These are phyloP conservation scores for Dipodomys merriami DNA, from an alignment of 2,113 vertebrate genomes.

Conservation along the genomic window DNA sequence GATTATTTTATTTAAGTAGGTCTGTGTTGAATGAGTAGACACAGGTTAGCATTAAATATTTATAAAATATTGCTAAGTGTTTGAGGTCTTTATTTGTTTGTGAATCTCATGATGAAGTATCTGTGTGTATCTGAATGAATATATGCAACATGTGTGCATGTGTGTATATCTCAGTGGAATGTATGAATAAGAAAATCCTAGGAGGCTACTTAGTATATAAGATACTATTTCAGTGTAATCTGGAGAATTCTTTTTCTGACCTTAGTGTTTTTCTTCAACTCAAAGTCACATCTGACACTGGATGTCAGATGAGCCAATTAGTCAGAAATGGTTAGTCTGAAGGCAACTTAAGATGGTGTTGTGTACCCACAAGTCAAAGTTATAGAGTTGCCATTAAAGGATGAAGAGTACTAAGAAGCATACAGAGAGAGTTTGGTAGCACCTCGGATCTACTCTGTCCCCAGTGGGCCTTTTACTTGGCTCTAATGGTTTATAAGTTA, in stretches of 20 bases:
- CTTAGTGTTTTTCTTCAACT: neutral
- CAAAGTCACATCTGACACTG: neutral
- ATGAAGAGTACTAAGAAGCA: neutral
- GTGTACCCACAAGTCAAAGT: neutral
- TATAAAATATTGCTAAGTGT: conserved; percentile 50
- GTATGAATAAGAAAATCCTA: neutral
- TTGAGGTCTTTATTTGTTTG: conserved; percentile 2
- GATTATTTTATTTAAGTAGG: conserved; percentile 36
- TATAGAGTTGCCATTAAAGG: neutral
- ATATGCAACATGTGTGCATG: neutral
- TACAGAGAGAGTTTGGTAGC: neutral
- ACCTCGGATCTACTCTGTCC: neutral
- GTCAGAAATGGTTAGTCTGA: conserved; percentile 25
- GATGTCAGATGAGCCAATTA: neutral
- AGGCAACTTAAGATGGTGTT: neutral
- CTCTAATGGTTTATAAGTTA: neutral
- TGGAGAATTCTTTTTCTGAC: neutral
- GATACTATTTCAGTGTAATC: neutral
- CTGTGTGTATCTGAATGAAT: neutral
- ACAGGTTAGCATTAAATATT: conserved; percentile 25
- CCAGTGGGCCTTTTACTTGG: neutral
- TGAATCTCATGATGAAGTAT: conserved; percentile 34
- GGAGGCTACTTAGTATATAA: neutral
- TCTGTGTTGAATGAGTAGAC: conserved; percentile 3
- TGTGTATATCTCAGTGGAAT: neutral